phyloP scores from a whole-genome alignment of 2,888 invertebrate species.

The Drosophila greeni region DNA sequence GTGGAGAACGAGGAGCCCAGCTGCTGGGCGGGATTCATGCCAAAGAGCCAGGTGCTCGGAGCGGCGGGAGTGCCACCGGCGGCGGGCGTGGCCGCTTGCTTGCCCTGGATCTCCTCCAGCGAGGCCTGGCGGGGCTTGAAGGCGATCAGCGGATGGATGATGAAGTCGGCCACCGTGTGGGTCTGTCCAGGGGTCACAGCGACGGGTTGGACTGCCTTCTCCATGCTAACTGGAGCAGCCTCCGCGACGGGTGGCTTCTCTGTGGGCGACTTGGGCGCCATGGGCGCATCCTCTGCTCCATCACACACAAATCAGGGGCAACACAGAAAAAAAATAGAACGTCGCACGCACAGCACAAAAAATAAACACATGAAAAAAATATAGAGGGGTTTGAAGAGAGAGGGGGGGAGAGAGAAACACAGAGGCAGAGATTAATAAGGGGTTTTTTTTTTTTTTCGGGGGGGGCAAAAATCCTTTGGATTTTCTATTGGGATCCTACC shows the following conservation, averaged over 20 bases:
- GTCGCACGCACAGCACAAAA: slow-evolving; percentile 12
- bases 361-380: slow-evolving; percentile 60
- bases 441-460: not conserved
- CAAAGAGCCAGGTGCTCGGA: slow-evolving; percentile 62
- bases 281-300: slow-evolving; percentile 43
- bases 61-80: slow-evolving; percentile 17
- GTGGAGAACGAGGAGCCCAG: slow-evolving; percentile 68
- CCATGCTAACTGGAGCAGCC: not conserved
- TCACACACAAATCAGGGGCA: slow-evolving; percentile 19
- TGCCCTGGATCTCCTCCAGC: slow-evolving; percentile 58
- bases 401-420: slow-evolving; percentile 41
- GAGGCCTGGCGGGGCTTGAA: slow-evolving; percentile 67
- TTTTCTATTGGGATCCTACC: slow-evolving; percentile 62
- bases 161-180: slow-evolving; percentile 75
- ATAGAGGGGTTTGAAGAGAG: not conserved
- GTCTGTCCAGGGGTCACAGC: slow-evolving; percentile 45
- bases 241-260: slow-evolving; percentile 53
- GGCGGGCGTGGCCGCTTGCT: slow-evolving; percentile 42
- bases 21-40: slow-evolving; percentile 72
- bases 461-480: not conserved
- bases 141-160: slow-evolving; percentile 74
- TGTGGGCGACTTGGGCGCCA: slow-evolving; percentile 48
- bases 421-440: slow-evolving; percentile 17
- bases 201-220: no score
- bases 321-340: slow-evolving; percentile 22